Conservation (phyloP, 2,797 vertebrate species). For the Onychomys arenicola region DNA sequence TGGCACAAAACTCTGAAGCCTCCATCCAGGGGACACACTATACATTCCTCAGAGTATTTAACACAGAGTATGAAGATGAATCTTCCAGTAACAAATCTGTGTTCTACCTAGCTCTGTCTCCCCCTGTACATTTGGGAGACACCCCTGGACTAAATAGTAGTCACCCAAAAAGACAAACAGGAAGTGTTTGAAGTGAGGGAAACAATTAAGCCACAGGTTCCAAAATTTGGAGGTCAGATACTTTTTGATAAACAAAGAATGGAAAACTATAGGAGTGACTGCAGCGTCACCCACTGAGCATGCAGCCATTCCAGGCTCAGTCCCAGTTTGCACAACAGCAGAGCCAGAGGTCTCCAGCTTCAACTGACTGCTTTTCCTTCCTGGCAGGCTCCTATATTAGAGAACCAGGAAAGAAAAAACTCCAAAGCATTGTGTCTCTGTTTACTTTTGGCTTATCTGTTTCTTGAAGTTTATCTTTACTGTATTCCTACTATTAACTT, state of each 20-base stretch:
- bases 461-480: background rate
- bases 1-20: background rate
- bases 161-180: too few relatives aligned
- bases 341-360: too few relatives aligned
- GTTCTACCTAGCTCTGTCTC: too few relatives aligned
- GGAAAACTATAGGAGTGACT: background rate
- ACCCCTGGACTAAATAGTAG: too few relatives aligned
- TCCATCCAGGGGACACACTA: background rate
- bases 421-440: too few relatives aligned
- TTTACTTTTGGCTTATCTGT: background rate
- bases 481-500: background rate
- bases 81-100: background rate
- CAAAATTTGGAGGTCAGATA: too few relatives aligned
- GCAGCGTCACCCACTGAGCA: background rate
- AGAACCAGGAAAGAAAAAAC: background rate
- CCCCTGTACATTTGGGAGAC: background rate
- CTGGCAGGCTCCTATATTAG: background rate
- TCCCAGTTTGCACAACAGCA: too few relatives aligned
- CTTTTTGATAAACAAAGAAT: too few relatives aligned
- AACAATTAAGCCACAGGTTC: background rate
- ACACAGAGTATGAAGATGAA: background rate
- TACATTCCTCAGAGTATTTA: too few relatives aligned
- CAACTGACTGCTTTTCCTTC: background rate
- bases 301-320: background rate
- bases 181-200: background rate